These are phyloP conservation scores for Eupeodes corollae DNA, from an alignment of 1,140 invertebrate genomes.

Conservation along the genomic window DNA sequence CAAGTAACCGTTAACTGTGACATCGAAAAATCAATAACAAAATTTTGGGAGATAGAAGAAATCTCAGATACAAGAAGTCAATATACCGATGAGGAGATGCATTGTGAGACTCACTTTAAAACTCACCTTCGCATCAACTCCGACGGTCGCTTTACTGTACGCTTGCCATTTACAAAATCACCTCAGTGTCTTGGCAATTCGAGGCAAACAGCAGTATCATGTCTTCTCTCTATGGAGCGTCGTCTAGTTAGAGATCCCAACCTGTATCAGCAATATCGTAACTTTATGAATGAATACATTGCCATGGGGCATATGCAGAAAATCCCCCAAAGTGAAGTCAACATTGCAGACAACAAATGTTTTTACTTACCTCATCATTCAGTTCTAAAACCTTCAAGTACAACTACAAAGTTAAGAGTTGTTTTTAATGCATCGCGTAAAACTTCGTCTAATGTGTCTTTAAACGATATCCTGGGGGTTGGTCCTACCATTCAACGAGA, in stretches of 20 bases:
- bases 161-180: background rate
- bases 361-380: slow-evolving; percentile 25
- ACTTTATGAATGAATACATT: slow-evolving; percentile 8
- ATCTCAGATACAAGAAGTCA: background rate
- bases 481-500: slow-evolving; percentile 25
- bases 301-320: slow-evolving; percentile 5
- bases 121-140: background rate
- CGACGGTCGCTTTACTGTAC: slow-evolving; percentile 2
- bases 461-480: slow-evolving; percentile 26
- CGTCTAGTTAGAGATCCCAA: background rate
- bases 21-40: background rate
- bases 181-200: background rate
- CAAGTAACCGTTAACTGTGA: background rate
- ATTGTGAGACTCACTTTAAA: background rate
- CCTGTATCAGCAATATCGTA: background rate
- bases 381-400: slow-evolving; percentile 19
- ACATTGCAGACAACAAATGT: background rate
- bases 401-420: slow-evolving; percentile 20
- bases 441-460: slow-evolving; percentile 10
- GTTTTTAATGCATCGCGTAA: slow-evolving; percentile 20
- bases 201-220: background rate
- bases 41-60: slow-evolving; percentile 3
- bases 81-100: slow-evolving; percentile 1
- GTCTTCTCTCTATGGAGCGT: background rate
- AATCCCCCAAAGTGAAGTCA: background rate